Evolutionary conservation across 2,888 invertebrate genomes (phyloP).

Genomic region (Augochlorella aurata): DNA sequence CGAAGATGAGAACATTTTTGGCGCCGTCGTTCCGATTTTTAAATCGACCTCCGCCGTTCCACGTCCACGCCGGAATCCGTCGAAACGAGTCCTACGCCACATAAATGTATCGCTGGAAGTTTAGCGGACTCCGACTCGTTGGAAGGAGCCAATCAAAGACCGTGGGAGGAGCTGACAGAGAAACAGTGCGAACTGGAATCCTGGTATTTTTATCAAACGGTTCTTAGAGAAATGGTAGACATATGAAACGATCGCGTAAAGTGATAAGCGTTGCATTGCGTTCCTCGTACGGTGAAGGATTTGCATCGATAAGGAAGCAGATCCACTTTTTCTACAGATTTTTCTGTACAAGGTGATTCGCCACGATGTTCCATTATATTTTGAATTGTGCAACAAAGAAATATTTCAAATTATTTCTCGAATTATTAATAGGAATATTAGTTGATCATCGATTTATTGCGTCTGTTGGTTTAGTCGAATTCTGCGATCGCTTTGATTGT

Average conservation of each 20-base stretch:
- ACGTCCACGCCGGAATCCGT: neutral
- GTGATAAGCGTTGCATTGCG: neutral
- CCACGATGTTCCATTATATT: no score
- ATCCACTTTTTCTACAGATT: neutral
- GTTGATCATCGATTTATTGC: neutral
- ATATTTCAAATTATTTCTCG: no score
- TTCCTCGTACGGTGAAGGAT: neutral
- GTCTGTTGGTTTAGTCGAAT: neutral
- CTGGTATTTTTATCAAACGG: neutral
- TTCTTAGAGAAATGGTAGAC: neutral
- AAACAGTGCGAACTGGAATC: neutral
- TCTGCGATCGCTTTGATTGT: neutral
- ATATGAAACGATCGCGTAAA: neutral
- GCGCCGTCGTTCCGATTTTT: constrained; percentile 75
- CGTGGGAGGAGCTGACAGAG: neutral
- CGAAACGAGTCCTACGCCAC: neutral
- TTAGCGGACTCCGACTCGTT: neutral
- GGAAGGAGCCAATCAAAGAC: neutral
- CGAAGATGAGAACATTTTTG: constrained; percentile 76
- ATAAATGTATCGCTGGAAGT: neutral
- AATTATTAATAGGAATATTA: no score
- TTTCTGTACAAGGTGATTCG: no score
- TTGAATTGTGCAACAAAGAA: no score
- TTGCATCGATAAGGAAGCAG: neutral
- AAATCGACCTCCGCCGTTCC: constrained; percentile 51